Base-by-base conservation (phyloP, 2,888 invertebrate genomes). In the Drosophila stalkeri region DNA sequence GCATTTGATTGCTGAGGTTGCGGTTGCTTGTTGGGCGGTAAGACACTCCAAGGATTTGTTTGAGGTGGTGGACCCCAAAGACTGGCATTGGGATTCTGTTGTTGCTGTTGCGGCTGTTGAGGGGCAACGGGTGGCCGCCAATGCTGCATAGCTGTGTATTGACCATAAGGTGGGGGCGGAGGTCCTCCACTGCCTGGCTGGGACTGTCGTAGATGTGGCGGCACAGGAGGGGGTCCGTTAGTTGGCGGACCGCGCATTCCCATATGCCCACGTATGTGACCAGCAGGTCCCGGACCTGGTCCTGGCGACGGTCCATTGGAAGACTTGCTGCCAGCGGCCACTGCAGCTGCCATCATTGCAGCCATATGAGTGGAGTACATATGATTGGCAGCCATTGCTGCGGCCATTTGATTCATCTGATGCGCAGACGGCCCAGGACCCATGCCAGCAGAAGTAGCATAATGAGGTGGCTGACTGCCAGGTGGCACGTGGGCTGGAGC, bases 11-110 rank as follows among this genome's bases (percentile, higher is more conserved):
- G 86, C 43, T 82, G 91, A 37, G 55, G 83, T 43, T 75, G 87
- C 61, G 76, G 91, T 75, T 82, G 91, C 65, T 90, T 93, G 74
- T 81, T 86, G 16, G 90, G 86, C 7, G 92, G 92, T 66, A 93
- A 63, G 16, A 89, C 93, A 49, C 92, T 92, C 93, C 93, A 93
- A 0, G 93, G 93, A 82, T 93, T 93, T 31, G 91, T 90, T 63
- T 93, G 93, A 0, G 93, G 93, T 16, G 93, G 92, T 31, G 93
- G 93, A 5, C 93, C 93, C 91, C 93, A 93, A 6, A 93, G 86
- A 57, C 91, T 93, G 39, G 93, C 92, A 72, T 93, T 93, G 0
- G 92, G 93, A 82, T 93, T 93, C 60, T 92, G 92, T 1, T 87
- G 83, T 23, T 90, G 91, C 44, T 85, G 88, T 23, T 86, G 90